Evolutionary conservation across 2,113 vertebrate species (phyloP), one percentile per base, ranked within the genome.

Genomic region (Cavia aperea): DNA sequence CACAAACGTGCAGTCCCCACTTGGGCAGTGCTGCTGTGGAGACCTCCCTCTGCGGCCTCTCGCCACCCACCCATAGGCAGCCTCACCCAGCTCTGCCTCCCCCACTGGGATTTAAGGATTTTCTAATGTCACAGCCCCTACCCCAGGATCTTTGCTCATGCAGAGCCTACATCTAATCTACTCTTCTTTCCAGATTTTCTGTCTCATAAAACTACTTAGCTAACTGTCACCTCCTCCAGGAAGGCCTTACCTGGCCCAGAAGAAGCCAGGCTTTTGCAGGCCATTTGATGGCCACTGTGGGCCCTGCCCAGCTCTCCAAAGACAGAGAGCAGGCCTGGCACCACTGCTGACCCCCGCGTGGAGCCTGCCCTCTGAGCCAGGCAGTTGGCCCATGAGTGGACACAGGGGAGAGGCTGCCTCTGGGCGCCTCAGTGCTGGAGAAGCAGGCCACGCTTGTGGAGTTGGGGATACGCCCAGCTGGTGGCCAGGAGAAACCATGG

Each of bases 331-430:
- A 86, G 83, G 66, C 73, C 13, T 54, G 73, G 66, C 15, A 5
- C 63, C 49, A 73, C 65, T 46, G 4, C 2, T 4, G 56, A 39
- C 6, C 60, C 24, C 33, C 4, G 56, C 10, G 0, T 5, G 5
- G 54, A 7, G 60, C 33, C 43, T 7, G 60, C 24, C 43, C 2
- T 14, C 33, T 9, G 56, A 51, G 15, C 31, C 29, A 73, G 26
- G 29, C 1, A 2, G 9, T 1, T 0, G 0, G 7, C 19, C 39
- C 36, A 16, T 7, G 70, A 49, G 21, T 0, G 4, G 29, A 18
- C 49, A n/a, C 2, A 65, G 18, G 39, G 3, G 39, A 33, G 89
- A 1, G 4, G 18, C 24, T 14, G 0, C 15, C 81, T 29, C 29
- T 56, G 11, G n/a, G 2, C 33, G 13, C 81, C 56, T 46, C 81